Conservation (phyloP, 1,140 invertebrate species). For the Procambarus clarkii region DNA sequence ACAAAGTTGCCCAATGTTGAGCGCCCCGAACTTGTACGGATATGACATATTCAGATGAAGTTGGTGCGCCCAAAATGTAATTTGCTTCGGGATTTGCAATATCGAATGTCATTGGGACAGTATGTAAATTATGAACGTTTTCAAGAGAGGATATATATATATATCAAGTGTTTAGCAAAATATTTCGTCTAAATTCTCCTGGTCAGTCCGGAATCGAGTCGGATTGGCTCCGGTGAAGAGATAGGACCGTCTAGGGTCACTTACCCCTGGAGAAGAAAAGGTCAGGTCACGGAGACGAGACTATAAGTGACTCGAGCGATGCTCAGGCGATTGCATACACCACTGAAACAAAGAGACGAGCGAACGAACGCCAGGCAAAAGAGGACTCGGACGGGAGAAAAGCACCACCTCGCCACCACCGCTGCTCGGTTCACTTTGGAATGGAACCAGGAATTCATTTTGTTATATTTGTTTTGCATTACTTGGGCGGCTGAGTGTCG, state of each 20-base stretch:
- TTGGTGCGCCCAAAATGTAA: constrained; percentile 58
- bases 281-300: neutral
- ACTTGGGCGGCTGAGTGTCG: constrained; percentile 53
- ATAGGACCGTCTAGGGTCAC: neutral
- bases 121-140: constrained; percentile 64
- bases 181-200: constrained; percentile 31
- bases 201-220: neutral
- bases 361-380: neutral
- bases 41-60: constrained; percentile 65
- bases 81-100: constrained; percentile 65
- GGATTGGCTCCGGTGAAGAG: too few relatives aligned
- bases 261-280: neutral
- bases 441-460: constrained; percentile 67
- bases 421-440: constrained; percentile 47
- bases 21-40: constrained; percentile 1
- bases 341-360: neutral
- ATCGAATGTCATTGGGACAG: constrained; percentile 62
- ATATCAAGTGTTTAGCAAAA: constrained; percentile 42
- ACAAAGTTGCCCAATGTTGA: constrained; percentile 8
- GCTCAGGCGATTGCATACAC: neutral
- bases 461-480: constrained; percentile 69
- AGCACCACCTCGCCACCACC: neutral
- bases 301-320: neutral
- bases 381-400: neutral
- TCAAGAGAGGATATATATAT: constrained; percentile 35